Evolutionary conservation across 2,888 invertebrate genomes (phyloP), one percentile per base, ranked within the genome.

Genomic region (Ormyrus labotus): DNA sequence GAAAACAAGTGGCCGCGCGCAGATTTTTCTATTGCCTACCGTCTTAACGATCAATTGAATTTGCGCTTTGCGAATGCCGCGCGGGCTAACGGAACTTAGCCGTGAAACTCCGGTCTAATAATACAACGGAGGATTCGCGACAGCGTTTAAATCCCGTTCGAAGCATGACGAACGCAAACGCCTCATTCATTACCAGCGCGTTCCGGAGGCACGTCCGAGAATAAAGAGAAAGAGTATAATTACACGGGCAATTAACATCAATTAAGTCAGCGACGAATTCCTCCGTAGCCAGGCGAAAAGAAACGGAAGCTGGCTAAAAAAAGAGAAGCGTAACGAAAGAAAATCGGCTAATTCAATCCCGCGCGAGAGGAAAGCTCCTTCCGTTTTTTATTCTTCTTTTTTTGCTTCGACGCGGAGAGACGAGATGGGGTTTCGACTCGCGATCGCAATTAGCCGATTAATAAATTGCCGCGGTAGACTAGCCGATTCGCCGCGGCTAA

Each of bases 201-300:
- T 34, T 73, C 51, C 57, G 45, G 73, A 73, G 69, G 55, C 47
- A 57, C 45, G 19, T 19, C 19, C 19, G 19, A 19, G 19, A 19
- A 19, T 19, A n/a, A 70, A 69, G 48, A 47, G 48, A 45, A 61
- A 13, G 53, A 50, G 58, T n/a, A 34, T 61, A 80, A 72, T 76
- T 76, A 68, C 68, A 57, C 61, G 67, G 13, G 55, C 70, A 77
- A 81, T 81, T 77, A 81, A 45, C 51, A 58, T 34, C 73, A 81
- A 78, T 78, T 72, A 73, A 68, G 65, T 65, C 58, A 34, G 48
- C 48, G 50, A 10, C 9, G 63, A 70, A 77, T 77, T 77, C 51
- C 11, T 53, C 51, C n/a, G 48, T 48, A 48, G 45, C 5, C 10
- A 7, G 58, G 45, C 67, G 50, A 10, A 11, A 58, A 68, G 51